Evolutionary conservation across 1,140 invertebrate species (phyloP), one percentile per base, ranked within the genome.

Genomic region (Lepidostoma basale): DNA sequence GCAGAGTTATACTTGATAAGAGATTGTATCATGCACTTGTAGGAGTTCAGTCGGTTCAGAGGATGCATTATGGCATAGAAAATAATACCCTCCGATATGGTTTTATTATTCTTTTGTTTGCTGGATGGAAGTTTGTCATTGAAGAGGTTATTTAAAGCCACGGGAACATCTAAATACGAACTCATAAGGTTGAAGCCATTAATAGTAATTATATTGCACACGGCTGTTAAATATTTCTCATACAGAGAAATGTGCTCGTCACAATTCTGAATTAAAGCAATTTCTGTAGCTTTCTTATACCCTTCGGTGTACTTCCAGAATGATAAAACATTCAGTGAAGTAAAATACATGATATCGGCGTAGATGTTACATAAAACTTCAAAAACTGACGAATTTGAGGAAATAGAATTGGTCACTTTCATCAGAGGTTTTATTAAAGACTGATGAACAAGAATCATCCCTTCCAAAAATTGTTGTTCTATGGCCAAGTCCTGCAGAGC

Each of bases 161-260:
- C 80, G 42, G 86, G 84, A 39, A 88, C 78, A 74, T 89, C 86
- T 64, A 90, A 78, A 47, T 87, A 76, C 76, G 83, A 85, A 52
- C 86, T 84, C 60, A 90, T 88, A 74, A 88, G 85, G 58, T 84
- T 77, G 80, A 92, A 91, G 62, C 90, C 91, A 74, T 86, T 86
- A 62, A 91, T 84, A 72, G 89, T 88, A 72, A 91, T 86, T 62
- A 93, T 82, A 82, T 93, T 90, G 77, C 90, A 91, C 76, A 93
- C 84, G 66, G 85, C 82, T 75, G 86, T 84, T 42, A 91, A 86
- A 82, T 93, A 95, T 73, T 85, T 85, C 75, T 86, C 87, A 75
- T 92, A 93, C 28, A 91, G 82, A 68, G 85, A 83, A 68, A 91
- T 86, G 79, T 87, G 89, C 77, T 93, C 89, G 58, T 90, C 88